Percentiles rank a stretch among this genome's conserved stretches.
These are phyloP conservation scores for Tokudaia tokunoshimensis DNA, from an alignment of 2,797 vertebrate species.

Conservation along the genomic window DNA sequence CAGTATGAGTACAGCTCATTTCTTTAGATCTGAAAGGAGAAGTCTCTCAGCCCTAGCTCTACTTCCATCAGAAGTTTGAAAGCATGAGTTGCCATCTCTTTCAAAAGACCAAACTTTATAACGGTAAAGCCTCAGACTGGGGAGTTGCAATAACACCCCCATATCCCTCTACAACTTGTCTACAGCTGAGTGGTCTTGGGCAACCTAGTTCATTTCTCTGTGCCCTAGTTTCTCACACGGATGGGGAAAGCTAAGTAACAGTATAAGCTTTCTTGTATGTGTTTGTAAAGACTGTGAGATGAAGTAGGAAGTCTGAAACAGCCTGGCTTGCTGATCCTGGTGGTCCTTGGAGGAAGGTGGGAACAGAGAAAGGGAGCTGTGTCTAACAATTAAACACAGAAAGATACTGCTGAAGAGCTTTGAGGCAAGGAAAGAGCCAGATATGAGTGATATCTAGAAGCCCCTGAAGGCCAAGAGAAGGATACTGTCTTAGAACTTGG, in stretches of 20 bases:
- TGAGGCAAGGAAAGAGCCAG: not conserved
- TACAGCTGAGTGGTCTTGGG: not conserved
- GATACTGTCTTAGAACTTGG: not conserved
- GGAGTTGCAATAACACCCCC: not conserved
- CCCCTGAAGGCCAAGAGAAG: not conserved
- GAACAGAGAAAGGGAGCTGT: not conserved
- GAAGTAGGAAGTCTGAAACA: not conserved
- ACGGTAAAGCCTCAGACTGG: not conserved
- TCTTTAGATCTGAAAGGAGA: not conserved
- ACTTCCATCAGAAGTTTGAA: not conserved
- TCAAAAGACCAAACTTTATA: not conserved
- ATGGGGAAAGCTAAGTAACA: not conserved
- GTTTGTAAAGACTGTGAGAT: not conserved
- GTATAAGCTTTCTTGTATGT: not conserved
- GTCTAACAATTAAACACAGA: not conserved
- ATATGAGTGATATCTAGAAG: not conserved
- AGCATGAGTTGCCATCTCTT: not conserved
- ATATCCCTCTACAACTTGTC: not conserved
- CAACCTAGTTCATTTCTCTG: not conserved
- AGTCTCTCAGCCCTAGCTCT: not conserved
- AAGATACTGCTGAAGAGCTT: not conserved
- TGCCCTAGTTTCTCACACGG: not conserved
- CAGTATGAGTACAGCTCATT: not conserved
- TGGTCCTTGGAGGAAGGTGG: not conserved
- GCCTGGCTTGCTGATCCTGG: fast-evolving